Conservation (phyloP, 2,888 invertebrate genomes). For the Leucophenga maculata region DNA sequence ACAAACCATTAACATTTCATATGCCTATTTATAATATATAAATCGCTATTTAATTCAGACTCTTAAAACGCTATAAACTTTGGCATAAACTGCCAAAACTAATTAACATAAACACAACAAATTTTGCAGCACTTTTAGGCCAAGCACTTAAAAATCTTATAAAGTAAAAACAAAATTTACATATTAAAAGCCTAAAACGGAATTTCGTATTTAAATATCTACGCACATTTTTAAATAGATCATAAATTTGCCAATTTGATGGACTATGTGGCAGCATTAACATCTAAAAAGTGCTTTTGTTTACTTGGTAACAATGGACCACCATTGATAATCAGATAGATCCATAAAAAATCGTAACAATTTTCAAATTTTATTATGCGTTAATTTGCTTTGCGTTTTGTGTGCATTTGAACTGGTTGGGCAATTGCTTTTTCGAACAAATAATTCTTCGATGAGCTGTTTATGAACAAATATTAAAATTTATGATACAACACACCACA, state of each 20-base stretch:
- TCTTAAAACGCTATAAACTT: background rate
- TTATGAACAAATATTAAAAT: slow-evolving; percentile 59
- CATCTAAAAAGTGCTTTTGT: background rate
- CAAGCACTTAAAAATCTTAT: background rate
- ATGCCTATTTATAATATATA: background rate
- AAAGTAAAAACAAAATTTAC: background rate
- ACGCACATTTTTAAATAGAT: slow-evolving; percentile 2
- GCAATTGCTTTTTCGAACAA: background rate
- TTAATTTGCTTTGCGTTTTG: background rate
- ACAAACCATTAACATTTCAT: background rate
- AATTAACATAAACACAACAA: background rate
- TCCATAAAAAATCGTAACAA: background rate
- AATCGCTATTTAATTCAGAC: background rate
- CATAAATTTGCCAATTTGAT: slow-evolving; percentile 9
- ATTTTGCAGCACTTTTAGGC: background rate
- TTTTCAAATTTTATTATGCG: slow-evolving; percentile 3
- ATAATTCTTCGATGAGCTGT: slow-evolving; percentile 35
- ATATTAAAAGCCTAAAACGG: background rate
- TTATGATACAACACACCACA: background rate
- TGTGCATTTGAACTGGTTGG: too few relatives aligned
- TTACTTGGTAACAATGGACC: background rate
- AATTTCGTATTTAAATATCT: too few relatives aligned
- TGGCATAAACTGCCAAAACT: background rate
- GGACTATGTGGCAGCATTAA: background rate
- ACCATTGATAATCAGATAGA: too few relatives aligned